A percentile compares a stretch with the other conserved stretches of the same genome.
Conservation (phyloP, 2,113 vertebrate species). For the Halcyon senegalensis region DNA sequence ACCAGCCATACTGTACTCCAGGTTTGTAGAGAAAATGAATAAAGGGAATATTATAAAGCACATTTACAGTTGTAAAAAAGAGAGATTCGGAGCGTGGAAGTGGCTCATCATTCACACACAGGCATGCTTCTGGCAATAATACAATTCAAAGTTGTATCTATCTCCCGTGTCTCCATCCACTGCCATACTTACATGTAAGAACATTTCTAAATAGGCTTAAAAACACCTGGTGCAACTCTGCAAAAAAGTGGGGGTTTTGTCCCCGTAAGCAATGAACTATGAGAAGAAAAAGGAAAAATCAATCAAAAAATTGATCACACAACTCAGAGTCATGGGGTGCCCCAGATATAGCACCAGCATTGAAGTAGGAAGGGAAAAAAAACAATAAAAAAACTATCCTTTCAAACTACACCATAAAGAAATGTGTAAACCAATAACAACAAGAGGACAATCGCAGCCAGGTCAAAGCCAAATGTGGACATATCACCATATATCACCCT, state of each 20-base stretch:
- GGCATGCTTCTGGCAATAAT: neutral
- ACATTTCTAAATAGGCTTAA: neutral
- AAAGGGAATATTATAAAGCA: neutral
- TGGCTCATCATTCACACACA: neutral
- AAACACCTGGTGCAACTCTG: neutral
- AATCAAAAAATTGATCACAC: neutral
- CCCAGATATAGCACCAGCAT: neutral
- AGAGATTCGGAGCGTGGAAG: neutral
- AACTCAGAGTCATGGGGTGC: neutral
- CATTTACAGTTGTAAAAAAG: neutral
- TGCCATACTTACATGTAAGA: neutral
- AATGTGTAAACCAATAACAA: rapidly evolving
- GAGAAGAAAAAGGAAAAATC: neutral
- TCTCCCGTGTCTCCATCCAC: neutral
- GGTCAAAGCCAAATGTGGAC: neutral
- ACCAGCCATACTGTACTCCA: neutral
- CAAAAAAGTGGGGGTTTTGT: neutral
- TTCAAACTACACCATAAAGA: neutral
- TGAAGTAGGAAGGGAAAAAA: neutral
- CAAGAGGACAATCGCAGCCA: neutral
- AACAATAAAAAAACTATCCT: neutral
- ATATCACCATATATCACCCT: rapidly evolving
- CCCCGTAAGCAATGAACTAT: neutral
- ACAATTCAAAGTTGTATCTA: neutral
- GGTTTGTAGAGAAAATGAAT: neutral